Evolutionary conservation across 2,888 invertebrate genomes (phyloP), one percentile per base, ranked within the genome.

Genomic region (Rosalia funebris): DNA sequence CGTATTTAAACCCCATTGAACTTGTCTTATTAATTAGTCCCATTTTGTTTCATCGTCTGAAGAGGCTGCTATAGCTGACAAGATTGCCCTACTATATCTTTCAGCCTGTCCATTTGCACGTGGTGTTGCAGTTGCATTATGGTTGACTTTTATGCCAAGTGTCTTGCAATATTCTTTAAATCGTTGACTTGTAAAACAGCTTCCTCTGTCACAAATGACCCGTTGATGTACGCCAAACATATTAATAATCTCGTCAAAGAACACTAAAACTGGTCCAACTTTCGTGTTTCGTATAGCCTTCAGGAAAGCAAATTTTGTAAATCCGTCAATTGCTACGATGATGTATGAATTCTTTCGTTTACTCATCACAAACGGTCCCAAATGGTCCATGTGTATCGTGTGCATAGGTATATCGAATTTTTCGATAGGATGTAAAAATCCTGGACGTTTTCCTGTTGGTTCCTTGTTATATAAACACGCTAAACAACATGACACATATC

Each of bases 381-480:
- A 55, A 11, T 15, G 42, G 1, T 14, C 20, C 5, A 55, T 37
- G 15, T 31, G 41, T 14, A 63, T 47, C 34, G 53, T 48, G 14
- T 41, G 50, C 11, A 15, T 17, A 14, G 47, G 31, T n/a, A 54
- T 45, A 25, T 32, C 34, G 4, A 12, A n/a, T n/a, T 42, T 45
- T 45, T 45, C 31, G 2, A 45, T 45, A 48, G 48, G 36, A 48
- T 48, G 10, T 15, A 48, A 19, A 16, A 15, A 12, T 11, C 37
- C 36, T 20, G 16, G 41, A 10, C 41, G 10, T 37, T 34, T 41
- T 16, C 16, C 41, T 7, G 16, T 10, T 2, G 41, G 41, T 16
- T 41, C 5, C 17, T 41, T 41, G 12, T 41, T 41, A 17, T 41
- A 41, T n/a, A 34, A 11, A 34, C 34, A 34, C 2, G 10, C 11